Evolutionary conservation across 2,797 vertebrate species (phyloP), one percentile per base, ranked within the genome.

Genomic region (Margarornis squamiger): DNA sequence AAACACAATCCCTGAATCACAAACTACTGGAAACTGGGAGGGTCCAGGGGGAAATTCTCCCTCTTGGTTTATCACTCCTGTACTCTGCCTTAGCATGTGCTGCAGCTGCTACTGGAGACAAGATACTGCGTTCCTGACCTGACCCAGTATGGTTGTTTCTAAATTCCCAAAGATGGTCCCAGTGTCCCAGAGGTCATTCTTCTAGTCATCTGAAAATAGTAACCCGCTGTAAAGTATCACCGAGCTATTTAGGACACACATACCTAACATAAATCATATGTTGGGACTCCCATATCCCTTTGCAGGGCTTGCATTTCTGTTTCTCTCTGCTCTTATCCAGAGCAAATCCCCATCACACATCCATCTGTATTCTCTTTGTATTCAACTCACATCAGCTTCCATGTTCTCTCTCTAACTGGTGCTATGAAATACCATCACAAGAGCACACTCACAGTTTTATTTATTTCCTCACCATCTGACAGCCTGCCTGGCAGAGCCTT

Each of bases 201-300:
- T 92, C 71, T 45, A 73, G 84, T 87, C 43, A 58, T 41, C 62
- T 76, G 67, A 94, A 95, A 96, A 94, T 26, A 93, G 80, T 32
- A 90, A 81, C 71, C 27, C 36, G 27, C 41, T 84, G 74, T 19
- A 77, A 84, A 78, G 43, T 39, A 75, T 46, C 55, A 93, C 67
- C 46, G 78, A 76, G 26, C 48, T 92, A 84, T 93, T 96, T 85
- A 86, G 73, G 73, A 73, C 70, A 88, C 2, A 1, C 48, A 55
- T 79, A 91, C 48, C 80, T 73, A 73, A 66, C 59, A 61, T 61
- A 79, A 88, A 74, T 70, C 74, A 41, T 12, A 68, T 14, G 63
- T 4, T 61, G 62, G 45, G 63, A 66, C 55, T 91, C 83, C 41
- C 61, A 46, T 8, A 45, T 18, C 55, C 51, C 38, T 55, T 73